These are phyloP conservation scores for Crossocerus cetratus DNA, from an alignment of 2,888 invertebrate species.

Conservation along the genomic window DNA sequence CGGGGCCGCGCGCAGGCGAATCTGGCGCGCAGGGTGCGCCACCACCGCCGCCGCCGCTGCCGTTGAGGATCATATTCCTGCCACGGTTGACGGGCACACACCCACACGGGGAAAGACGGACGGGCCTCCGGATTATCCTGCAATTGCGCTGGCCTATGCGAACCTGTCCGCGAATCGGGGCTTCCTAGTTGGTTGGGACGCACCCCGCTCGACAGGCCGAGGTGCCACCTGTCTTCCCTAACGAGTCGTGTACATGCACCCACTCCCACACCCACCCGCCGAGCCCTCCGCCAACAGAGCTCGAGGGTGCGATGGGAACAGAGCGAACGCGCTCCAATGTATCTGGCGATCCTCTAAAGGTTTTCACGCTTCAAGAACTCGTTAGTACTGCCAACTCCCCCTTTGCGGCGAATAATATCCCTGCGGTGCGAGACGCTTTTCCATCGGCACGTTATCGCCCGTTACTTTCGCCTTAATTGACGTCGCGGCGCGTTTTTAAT, in stretches of 20 bases:
- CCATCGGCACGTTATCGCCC: neutral
- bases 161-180: slow-evolving; percentile 61
- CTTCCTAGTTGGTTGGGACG: slow-evolving; percentile 51
- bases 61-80: slow-evolving; percentile 53
- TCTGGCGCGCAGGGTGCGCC: slow-evolving; percentile 44
- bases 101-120: neutral
- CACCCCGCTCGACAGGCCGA: too few relatives aligned
- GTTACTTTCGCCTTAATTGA: neutral
- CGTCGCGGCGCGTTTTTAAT: neutral
- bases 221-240: slow-evolving; percentile 56
- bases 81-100: slow-evolving; percentile 54
- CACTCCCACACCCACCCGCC: neutral
- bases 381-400: neutral
- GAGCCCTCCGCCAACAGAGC: slow-evolving; percentile 1
- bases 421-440: neutral
- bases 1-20: slow-evolving; percentile 29
- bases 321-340: neutral
- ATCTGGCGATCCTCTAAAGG: slow-evolving; percentile 2
- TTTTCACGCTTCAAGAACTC: neutral
- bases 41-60: slow-evolving; percentile 38
- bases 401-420: neutral
- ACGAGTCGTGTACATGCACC: slow-evolving; percentile 35
- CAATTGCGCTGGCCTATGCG: slow-evolving; percentile 67
- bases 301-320: too few relatives aligned
- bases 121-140: slow-evolving; percentile 60